phyloP scores from a whole-genome alignment of 1,140 invertebrate species.

The Helicorthomorpha holstii region DNA sequence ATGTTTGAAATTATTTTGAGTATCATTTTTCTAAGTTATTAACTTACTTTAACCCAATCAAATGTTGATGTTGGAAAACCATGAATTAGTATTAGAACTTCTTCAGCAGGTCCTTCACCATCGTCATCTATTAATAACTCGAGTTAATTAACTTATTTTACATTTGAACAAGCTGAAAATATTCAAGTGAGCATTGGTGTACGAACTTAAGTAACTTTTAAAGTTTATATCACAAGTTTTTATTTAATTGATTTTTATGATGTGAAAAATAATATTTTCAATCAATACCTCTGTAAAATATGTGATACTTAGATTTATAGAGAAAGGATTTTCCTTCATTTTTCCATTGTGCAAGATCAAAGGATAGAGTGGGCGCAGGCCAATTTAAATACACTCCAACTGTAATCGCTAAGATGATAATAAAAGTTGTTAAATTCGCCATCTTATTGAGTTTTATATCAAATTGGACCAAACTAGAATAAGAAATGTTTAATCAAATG shows the following conservation, averaged over 20 bases:
- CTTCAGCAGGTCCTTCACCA: not conserved
- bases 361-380: not conserved
- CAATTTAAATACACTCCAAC: not conserved
- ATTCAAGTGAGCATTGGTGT: not conserved
- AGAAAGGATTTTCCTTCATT: not conserved
- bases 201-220: not conserved
- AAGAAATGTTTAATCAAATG: no score
- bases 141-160: not conserved
- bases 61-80: conserved; percentile 22
- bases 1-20: not conserved
- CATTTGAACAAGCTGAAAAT: no score
- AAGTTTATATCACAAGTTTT: not conserved
- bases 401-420: not conserved
- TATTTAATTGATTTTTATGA: not conserved
- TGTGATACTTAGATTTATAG: not conserved
- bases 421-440: not conserved
- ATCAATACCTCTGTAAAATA: not conserved
- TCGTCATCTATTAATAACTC: not conserved
- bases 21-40: not conserved
- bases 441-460: not conserved
- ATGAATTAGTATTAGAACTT: conserved; percentile 18
- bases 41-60: conserved; percentile 21
- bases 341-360: not conserved
- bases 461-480: not conserved
- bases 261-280: not conserved